Evolutionary conservation across 2,888 invertebrate species (phyloP).

Genomic region (Tineola bisselliella): DNA sequence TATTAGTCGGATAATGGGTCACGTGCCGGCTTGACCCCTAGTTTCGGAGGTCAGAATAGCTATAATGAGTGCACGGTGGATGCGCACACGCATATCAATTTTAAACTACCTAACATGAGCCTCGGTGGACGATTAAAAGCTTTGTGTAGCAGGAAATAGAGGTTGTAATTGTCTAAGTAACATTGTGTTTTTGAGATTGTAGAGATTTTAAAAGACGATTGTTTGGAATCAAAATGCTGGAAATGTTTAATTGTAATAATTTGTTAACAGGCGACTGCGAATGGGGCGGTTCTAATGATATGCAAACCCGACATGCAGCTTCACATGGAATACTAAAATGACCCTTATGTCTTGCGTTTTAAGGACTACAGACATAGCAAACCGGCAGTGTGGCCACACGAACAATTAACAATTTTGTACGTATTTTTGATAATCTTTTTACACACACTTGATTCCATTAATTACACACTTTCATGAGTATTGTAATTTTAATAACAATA

Average conservation of each 20-base stretch:
- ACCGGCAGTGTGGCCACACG: background rate
- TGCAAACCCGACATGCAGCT: background rate
- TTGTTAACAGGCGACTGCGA: slow-evolving; percentile 13
- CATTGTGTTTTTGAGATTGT: background rate
- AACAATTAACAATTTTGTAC: background rate
- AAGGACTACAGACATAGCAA: background rate
- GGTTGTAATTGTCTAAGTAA: background rate
- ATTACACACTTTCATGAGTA: background rate
- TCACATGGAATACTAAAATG: background rate
- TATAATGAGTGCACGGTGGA: background rate
- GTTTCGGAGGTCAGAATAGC: background rate
- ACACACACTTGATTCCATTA: background rate
- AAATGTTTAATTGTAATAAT: slow-evolving; percentile 51
- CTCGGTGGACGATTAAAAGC: background rate
- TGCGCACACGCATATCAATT: background rate
- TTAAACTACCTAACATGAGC: background rate
- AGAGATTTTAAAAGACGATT: slow-evolving; percentile 27
- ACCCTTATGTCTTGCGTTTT: background rate
- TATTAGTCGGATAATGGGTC: background rate
- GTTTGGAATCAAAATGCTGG: slow-evolving; percentile 54
- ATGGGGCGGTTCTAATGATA: background rate
- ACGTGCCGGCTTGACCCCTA: background rate
- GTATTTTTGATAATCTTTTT: background rate
- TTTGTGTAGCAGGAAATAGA: background rate
- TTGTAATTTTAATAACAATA: background rate